Conservation (phyloP, 37 sponge, comb jelly and placozoan species). For the Amphimedon queenslandica region DNA sequence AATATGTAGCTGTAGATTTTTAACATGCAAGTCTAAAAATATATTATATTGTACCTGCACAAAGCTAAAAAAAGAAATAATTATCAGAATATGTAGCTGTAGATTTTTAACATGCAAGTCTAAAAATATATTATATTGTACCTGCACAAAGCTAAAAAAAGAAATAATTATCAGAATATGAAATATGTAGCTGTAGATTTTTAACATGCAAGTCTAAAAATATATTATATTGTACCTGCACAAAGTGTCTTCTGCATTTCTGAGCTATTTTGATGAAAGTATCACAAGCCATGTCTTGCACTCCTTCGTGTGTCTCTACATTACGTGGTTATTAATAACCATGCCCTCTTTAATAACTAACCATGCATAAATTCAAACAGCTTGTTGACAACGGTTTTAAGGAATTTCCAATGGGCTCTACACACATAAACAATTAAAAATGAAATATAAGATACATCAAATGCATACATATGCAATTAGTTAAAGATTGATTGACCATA, state of each 20-base stretch:
- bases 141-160: slow-evolving; percentile 20
- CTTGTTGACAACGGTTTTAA: slow-evolving; percentile 99
- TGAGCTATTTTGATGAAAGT: slow-evolving; percentile 99
- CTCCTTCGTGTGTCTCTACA: slow-evolving; percentile 96
- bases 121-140: too few species aligned
- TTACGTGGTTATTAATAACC: neutral
- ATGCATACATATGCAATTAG: neutral
- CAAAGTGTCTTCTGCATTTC: slow-evolving; percentile 95
- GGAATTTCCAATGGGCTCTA: slow-evolving; percentile 99
- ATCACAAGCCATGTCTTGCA: slow-evolving; percentile 99
- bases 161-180: neutral
- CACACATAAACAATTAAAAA: slow-evolving; percentile 3
- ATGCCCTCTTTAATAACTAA: slow-evolving; percentile 31
- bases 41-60: neutral
- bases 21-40: too few species aligned
- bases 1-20: too few species aligned
- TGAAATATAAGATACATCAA: neutral
- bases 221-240: slow-evolving; percentile 69
- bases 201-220: too few species aligned
- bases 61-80: slow-evolving; percentile 21
- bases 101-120: too few species aligned
- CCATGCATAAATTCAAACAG: slow-evolving; percentile 99
- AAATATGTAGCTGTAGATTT: too few species aligned
- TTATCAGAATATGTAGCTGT: too few species aligned
- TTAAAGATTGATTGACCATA: neutral